Evolutionary conservation across 2,113 vertebrate species (phyloP).

Genomic region (Eclectus roratus): DNA sequence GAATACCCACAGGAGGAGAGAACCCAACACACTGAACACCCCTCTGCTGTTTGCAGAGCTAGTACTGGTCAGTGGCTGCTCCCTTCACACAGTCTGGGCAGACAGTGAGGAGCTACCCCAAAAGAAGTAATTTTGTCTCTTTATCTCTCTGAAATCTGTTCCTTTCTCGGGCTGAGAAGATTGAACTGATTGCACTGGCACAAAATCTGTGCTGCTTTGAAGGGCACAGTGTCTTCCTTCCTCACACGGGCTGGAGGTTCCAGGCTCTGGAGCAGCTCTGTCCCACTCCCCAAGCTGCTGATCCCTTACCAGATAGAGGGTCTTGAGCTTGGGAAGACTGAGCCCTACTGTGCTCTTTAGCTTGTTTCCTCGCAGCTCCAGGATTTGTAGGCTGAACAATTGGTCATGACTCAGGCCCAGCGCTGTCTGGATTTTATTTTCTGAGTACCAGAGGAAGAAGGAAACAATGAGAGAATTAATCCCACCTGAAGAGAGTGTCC

Average conservation of each 20-base stretch:
- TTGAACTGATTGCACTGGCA: not conserved
- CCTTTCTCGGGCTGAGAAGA: not conserved
- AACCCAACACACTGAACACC: fast-evolving
- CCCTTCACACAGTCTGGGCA: not conserved
- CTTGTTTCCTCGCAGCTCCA: slow-evolving; percentile 87
- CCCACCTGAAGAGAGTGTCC: not conserved
- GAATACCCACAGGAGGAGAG: not conserved
- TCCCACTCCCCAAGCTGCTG: not conserved
- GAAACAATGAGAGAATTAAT: not conserved
- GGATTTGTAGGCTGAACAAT: slow-evolving; percentile 79
- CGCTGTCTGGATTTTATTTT: slow-evolving; percentile 79
- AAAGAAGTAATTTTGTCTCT: not conserved
- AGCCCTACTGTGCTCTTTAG: slow-evolving; percentile 84
- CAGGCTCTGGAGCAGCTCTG: not conserved
- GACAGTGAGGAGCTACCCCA: not conserved
- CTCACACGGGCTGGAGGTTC: not conserved
- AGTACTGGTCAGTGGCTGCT: not conserved
- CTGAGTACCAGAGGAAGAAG: slow-evolving; percentile 65
- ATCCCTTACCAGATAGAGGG: slow-evolving; percentile 85
- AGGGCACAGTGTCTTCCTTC: not conserved
- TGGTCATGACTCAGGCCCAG: slow-evolving; percentile 71
- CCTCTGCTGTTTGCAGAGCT: not conserved
- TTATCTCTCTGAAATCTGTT: not conserved
- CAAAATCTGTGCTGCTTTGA: not conserved
- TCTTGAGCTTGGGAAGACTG: slow-evolving; percentile 81